Evolutionary conservation across 2,797 vertebrate genomes (phyloP).

Genomic region (Ambastaia sidthimunki): DNA sequence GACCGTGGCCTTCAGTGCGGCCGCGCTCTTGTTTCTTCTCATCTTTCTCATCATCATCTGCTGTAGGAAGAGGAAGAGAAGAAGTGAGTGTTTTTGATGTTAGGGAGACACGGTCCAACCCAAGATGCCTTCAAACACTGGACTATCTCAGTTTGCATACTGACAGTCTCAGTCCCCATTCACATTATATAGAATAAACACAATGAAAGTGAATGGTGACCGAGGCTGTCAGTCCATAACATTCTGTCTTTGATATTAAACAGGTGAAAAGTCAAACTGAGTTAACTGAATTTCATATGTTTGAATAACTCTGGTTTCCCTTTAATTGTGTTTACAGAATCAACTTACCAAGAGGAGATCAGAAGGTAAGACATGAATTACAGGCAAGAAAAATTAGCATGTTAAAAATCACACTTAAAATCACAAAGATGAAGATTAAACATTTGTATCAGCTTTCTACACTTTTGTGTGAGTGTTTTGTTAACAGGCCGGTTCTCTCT

Average conservation of each 20-base stretch:
- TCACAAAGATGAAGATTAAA: background rate
- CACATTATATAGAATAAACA: too few relatives aligned
- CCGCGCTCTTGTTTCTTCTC: constrained; percentile 73
- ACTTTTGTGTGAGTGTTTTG: background rate
- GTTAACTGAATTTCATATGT: background rate
- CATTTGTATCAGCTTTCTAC: background rate
- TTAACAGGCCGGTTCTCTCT: constrained; percentile 31
- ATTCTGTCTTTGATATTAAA: too few relatives aligned
- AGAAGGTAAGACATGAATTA: constrained; percentile 53
- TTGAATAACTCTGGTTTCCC: background rate
- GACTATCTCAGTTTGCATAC: background rate
- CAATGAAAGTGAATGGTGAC: too few relatives aligned
- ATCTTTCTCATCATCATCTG: constrained; percentile 73
- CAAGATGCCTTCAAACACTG: background rate
- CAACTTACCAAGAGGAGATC: constrained; percentile 70
- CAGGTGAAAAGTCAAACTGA: too few relatives aligned
- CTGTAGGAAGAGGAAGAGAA: constrained; percentile 68
- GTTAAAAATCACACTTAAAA: too few relatives aligned
- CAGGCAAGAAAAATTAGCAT: too few relatives aligned
- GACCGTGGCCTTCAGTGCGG: constrained; percentile 68
- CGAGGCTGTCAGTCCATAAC: too few relatives aligned
- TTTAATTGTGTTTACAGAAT: constrained; percentile 62
- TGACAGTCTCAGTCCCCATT: background rate
- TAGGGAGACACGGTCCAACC: background rate
- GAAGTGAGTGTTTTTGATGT: constrained; percentile 62